Evolutionary conservation across 2,888 invertebrate genomes (phyloP), one percentile per base, ranked within the genome.

Genomic region (Hydroisotoma schaefferi): DNA sequence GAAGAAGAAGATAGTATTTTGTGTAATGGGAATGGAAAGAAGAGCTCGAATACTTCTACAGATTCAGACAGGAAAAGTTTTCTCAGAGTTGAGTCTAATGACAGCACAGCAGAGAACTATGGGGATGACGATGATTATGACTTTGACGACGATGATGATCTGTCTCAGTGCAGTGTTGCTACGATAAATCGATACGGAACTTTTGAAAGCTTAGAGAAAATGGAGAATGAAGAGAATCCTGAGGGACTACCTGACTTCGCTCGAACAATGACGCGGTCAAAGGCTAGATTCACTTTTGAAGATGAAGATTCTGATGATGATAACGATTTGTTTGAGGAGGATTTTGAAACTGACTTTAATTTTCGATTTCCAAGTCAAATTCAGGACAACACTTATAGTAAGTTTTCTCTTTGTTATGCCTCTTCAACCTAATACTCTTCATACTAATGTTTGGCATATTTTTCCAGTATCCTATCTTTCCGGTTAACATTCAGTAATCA

Each of bases 301-400:
- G 70, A 70, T 51, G 70, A 61, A 18, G 62, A 67, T 46, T 66
- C 66, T 22, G 67, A 65, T 23, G 65, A 65, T 33, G 70, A 68
- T 23, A 69, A 71, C 25, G 70, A 72, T 43, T 56, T 70, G 46
- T 70, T 70, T 48, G 72, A 70, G 28, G 72, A 72, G 53, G 72
- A 72, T 29, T 70, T 72, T 55, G 72, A 72, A 44, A 61, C 69
- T 6, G 72, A 72, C 38, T 70, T 72, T 49, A 72, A 72, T 53
- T 72, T 70, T 44, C 48, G 68, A 27, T 72, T 70, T 57, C 72
- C 72, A 5, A 61, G 62, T 48, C 72, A 72, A 56, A 69, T 72
- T 29, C 69, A 69, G 51, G 72, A 72, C 53, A 69, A 72, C 33
- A 72, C 69, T 23, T 72, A 72, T 61, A 72, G 72, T 72, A 65